Conservation (phyloP, 2,797 vertebrate species). For the Hafferia zeledoni region DNA sequence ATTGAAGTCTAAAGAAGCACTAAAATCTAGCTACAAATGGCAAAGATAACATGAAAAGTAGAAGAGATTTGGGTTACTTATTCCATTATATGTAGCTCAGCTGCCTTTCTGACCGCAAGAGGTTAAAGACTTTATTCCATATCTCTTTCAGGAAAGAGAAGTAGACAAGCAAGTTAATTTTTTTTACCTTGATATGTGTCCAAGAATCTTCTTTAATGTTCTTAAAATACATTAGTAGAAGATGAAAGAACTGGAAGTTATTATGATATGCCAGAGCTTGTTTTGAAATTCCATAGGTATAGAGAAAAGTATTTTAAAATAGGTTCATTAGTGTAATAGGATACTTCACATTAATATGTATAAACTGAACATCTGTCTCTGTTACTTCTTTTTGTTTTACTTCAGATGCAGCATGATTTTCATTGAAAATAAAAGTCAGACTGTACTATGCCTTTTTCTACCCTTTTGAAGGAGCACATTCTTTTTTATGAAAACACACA, state of each 20-base stretch:
- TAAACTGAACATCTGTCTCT: slow-evolving; percentile 26
- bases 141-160: slow-evolving; percentile 17
- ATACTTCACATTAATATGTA: slow-evolving; percentile 59
- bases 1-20: background rate
- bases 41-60: background rate
- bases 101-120: background rate
- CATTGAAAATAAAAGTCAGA: background rate
- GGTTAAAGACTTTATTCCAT: background rate
- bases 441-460: background rate
- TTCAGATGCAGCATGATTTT: slow-evolving; percentile 4
- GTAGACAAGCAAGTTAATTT: background rate
- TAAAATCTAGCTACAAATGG: background rate
- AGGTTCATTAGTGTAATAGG: slow-evolving; percentile 39
- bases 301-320: slow-evolving; percentile 28
- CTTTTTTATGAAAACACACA: background rate
- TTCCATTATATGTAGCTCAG: background rate
- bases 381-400: background rate
- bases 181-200: slow-evolving; percentile 50
- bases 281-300: slow-evolving; percentile 58
- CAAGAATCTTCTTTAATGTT: slow-evolving; percentile 40
- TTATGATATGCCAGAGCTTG: slow-evolving; percentile 35
- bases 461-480: background rate
- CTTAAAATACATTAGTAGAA: slow-evolving; percentile 35
- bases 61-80: background rate
- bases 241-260: slow-evolving; percentile 49